phyloP scores from a whole-genome alignment of 2,888 invertebrate species.

The Cephonodes hylas region DNA sequence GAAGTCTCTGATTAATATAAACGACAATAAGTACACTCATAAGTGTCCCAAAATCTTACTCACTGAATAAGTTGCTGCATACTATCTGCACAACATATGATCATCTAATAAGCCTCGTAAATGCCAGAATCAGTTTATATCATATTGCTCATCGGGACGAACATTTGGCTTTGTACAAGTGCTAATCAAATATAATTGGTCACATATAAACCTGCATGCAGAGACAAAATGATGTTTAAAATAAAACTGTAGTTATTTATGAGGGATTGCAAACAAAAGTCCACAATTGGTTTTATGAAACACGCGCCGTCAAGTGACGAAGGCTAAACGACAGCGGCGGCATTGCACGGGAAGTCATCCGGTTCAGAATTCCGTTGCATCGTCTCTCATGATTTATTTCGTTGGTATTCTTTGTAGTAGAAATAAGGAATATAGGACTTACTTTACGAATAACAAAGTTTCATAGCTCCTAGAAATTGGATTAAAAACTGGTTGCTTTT shows the following conservation, averaged over 20 bases:
- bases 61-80: too few relatives aligned
- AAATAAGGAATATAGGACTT: too few relatives aligned
- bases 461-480: too few relatives aligned
- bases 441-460: too few relatives aligned
- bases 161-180: not conserved
- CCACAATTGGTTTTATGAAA: not conserved
- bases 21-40: too few relatives aligned
- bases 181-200: constrained; percentile 7
- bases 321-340: not conserved
- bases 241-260: constrained; percentile 1
- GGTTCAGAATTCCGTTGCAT: not conserved
- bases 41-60: too few relatives aligned
- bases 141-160: constrained; percentile 1
- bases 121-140: not conserved
- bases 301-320: not conserved
- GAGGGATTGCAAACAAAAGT: not conserved
- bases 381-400: not conserved
- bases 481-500: too few relatives aligned
- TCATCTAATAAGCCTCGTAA: too few relatives aligned
- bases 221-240: constrained; percentile 2
- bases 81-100: too few relatives aligned
- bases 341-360: not conserved
- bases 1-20: too few relatives aligned
- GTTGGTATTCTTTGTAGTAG: too few relatives aligned
- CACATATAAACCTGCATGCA: not conserved